These are phyloP conservation scores for Anguilla megastoma DNA, from an alignment of 2,797 vertebrate genomes.

Conservation along the genomic window DNA sequence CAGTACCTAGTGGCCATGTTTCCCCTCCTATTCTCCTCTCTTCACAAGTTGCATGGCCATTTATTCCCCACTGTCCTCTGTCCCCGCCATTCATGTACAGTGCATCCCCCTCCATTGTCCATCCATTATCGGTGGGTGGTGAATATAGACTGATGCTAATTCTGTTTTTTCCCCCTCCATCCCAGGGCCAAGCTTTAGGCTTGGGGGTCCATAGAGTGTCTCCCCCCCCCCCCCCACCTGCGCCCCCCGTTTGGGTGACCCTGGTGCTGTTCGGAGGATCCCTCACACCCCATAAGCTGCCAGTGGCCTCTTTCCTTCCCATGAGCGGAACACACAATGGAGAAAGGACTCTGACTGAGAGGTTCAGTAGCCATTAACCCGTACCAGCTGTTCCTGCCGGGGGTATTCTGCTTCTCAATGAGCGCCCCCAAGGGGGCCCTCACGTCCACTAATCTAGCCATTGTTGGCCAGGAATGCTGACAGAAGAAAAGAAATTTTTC, in stretches of 20 bases:
- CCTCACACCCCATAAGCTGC: constrained; percentile 96
- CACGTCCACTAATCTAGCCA: constrained; percentile 99
- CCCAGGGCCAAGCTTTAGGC: constrained; percentile 59
- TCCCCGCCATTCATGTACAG: constrained; percentile 47
- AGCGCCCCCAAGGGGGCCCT: constrained; percentile 97
- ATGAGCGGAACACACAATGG: constrained; percentile 99
- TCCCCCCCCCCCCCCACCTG: constrained; percentile 62
- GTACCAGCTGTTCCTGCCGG: constrained; percentile 99
- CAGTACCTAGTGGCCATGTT: constrained; percentile 30
- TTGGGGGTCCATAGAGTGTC: constrained; percentile 56
- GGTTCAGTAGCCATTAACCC: constrained; percentile 99
- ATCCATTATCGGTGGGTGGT: constrained; percentile 60
- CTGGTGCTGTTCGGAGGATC: constrained; percentile 91
- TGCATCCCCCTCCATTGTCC: constrained; percentile 40
- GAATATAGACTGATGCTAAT: constrained; percentile 72
- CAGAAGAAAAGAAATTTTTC: constrained; percentile 99
- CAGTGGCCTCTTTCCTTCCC: constrained; percentile 99
- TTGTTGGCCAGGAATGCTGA: constrained; percentile 99
- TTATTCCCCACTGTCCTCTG: constrained; percentile 40
- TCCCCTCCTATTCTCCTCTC: constrained; percentile 26
- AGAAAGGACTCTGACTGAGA: constrained; percentile 98
- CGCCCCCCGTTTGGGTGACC: constrained; percentile 82
- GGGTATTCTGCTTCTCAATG: constrained; percentile 99
- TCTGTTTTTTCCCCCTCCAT: constrained; percentile 45
- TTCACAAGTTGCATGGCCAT: constrained; percentile 41